Evolutionary conservation across 2,113 vertebrate genomes (phyloP).

Genomic region (Microtus richardsoni): DNA sequence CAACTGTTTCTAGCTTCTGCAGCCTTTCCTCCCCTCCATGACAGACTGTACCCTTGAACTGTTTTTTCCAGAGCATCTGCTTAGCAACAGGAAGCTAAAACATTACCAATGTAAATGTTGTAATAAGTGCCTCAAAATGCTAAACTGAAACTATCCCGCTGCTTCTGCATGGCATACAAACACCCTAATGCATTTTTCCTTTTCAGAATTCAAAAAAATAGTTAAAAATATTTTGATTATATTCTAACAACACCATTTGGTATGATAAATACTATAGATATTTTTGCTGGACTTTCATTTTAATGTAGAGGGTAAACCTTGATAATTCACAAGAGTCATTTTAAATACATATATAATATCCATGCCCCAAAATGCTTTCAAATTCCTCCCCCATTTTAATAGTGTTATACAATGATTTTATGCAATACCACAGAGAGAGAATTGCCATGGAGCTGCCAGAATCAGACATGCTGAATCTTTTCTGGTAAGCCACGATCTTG

Average conservation of each 20-base stretch:
- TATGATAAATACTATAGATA: slow-evolving; percentile 20
- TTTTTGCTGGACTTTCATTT: slow-evolving; percentile 38
- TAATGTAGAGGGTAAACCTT: neutral
- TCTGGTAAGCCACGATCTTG: too few relatives aligned
- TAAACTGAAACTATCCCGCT: neutral
- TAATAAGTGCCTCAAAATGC: neutral
- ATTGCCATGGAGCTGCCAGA: too few relatives aligned
- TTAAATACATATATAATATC: neutral
- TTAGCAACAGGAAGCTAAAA: neutral
- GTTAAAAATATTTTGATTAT: slow-evolving; percentile 44
- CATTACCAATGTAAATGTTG: neutral
- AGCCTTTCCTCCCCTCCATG: neutral
- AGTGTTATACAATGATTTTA: slow-evolving; percentile 1
- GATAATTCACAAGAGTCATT: neutral
- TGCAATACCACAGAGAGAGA: neutral
- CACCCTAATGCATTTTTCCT: neutral
- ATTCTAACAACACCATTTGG: neutral
- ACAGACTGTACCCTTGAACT: neutral
- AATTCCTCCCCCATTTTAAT: neutral
- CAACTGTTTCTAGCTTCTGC: neutral
- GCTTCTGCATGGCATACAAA: neutral
- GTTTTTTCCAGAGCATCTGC: neutral
- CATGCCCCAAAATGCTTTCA: neutral
- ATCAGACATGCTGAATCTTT: too few relatives aligned
- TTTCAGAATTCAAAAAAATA: slow-evolving; percentile 19